These are phyloP conservation scores for Kryphioiulus occultus DNA, from an alignment of 2,888 invertebrate species.

Conservation along the genomic window DNA sequence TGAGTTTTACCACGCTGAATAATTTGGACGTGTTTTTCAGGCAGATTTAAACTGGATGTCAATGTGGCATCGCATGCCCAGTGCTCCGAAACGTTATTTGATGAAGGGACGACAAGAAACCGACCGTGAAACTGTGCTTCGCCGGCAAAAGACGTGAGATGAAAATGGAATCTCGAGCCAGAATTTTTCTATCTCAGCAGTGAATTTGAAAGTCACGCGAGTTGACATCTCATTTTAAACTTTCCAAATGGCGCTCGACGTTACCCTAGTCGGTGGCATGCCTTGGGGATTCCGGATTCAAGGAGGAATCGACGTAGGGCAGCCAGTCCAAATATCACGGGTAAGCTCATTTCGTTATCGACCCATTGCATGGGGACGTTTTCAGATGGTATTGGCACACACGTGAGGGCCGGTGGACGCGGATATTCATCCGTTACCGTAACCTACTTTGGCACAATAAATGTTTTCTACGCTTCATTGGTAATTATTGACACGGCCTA, in stretches of 20 bases:
- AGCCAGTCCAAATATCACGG: constrained; percentile 73
- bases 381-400: not conserved
- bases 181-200: not conserved
- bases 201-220: constrained; percentile 4
- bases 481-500: not conserved
- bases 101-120: not conserved
- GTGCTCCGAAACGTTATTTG: not conserved
- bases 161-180: not conserved
- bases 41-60: not conserved
- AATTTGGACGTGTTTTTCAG: not conserved
- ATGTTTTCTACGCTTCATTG: not conserved
- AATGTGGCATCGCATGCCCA: not conserved
- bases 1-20: not conserved
- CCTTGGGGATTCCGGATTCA: constrained; percentile 92
- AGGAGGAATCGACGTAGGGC: constrained; percentile 80
- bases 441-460: not conserved
- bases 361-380: not conserved
- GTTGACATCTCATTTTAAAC: not conserved
- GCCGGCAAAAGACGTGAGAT: not conserved
- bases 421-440: not conserved
- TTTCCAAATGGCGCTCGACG: constrained; percentile 46
- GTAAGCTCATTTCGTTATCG: constrained; percentile 47
- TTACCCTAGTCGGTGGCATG: constrained; percentile 70
- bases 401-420: not conserved
- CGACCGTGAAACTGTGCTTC: not conserved